Percentiles rank a stretch among this genome's conserved stretches.
Conservation (phyloP, 2,888 invertebrate species). For the Cheilosia scutellata region DNA sequence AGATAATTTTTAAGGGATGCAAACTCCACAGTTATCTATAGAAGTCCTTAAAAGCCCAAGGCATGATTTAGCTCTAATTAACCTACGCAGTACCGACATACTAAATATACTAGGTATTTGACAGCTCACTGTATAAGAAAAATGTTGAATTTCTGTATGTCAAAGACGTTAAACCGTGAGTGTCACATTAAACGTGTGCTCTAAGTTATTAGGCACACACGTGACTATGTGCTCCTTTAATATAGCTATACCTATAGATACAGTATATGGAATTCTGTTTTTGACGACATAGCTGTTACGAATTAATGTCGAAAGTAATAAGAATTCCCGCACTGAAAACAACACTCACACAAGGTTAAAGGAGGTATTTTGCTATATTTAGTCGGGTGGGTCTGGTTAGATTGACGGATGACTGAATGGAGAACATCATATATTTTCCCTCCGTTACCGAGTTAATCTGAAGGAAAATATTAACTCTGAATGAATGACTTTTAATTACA, state of each 20-base stretch:
- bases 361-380: constrained; percentile 1
- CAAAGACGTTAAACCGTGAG: constrained; percentile 25
- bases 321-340: constrained; percentile 7
- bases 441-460: constrained; percentile 68
- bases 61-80: background rate
- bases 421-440: constrained; percentile 55
- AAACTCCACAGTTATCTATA: too few relatives aligned
- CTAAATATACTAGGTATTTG: constrained; percentile 25
- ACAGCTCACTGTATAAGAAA: constrained; percentile 18
- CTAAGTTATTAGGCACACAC: constrained; percentile 62
- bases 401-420: constrained; percentile 48
- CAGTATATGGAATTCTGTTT: background rate
- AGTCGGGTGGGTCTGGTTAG: constrained; percentile 11
- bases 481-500: constrained; percentile 75
- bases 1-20: too few relatives aligned
- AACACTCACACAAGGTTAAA: constrained; percentile 36
- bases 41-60: too few relatives aligned
- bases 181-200: constrained; percentile 56
- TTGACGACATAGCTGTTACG: constrained; percentile 27
- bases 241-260: too few relatives aligned
- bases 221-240: constrained; percentile 17
- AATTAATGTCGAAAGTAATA: constrained; percentile 32
- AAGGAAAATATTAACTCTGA: constrained; percentile 71
- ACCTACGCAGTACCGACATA: background rate
- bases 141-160: constrained; percentile 32